phyloP scores from a whole-genome alignment of 2,888 invertebrate species.

The Eumacrocentrus americanus region DNA sequence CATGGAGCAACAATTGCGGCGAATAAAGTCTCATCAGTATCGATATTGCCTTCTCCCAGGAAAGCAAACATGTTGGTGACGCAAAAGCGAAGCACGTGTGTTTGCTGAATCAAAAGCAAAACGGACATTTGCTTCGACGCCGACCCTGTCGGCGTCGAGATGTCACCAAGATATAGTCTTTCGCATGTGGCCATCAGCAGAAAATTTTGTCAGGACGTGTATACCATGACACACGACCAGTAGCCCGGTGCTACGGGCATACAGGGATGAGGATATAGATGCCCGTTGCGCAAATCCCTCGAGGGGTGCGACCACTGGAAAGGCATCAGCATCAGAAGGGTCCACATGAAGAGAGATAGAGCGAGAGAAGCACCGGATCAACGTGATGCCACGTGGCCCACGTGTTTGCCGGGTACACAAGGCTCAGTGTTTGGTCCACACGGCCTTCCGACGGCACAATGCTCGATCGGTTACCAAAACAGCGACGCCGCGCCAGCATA shows the following conservation, averaged over 20 bases:
- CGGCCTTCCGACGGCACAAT: conserved; percentile 52
- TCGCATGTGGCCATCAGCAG: conserved; percentile 4
- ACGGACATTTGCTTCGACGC: conserved; percentile 35
- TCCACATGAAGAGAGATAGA: conserved; percentile 27
- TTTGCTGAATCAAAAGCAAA: conserved; percentile 44
- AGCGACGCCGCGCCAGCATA: conserved; percentile 56
- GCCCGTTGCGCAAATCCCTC: conserved; percentile 48
- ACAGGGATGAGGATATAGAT: conserved; percentile 22
- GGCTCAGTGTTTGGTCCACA: conserved; percentile 56
- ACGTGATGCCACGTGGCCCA: conserved; percentile 55
- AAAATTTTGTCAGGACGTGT: not conserved
- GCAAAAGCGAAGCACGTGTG: conserved; percentile 50
- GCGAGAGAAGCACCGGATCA: conserved; percentile 30
- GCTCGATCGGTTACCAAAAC: conserved; percentile 61
- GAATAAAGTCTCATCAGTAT: too few relatives aligned
- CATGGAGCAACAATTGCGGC: too few relatives aligned
- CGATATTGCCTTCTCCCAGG: not conserved
- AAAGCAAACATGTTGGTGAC: conserved; percentile 40
- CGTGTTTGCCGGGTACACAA: conserved; percentile 60
- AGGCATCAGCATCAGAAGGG: conserved; percentile 20
- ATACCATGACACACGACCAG: not conserved
- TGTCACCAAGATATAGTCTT: conserved; percentile 40
- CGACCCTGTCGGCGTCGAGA: conserved; percentile 31
- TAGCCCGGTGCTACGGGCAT: conserved; percentile 2
- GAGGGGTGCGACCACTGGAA: conserved; percentile 35